Evolutionary conservation across 2,888 invertebrate species (phyloP).

Genomic region (Xestia rhomboidea): DNA sequence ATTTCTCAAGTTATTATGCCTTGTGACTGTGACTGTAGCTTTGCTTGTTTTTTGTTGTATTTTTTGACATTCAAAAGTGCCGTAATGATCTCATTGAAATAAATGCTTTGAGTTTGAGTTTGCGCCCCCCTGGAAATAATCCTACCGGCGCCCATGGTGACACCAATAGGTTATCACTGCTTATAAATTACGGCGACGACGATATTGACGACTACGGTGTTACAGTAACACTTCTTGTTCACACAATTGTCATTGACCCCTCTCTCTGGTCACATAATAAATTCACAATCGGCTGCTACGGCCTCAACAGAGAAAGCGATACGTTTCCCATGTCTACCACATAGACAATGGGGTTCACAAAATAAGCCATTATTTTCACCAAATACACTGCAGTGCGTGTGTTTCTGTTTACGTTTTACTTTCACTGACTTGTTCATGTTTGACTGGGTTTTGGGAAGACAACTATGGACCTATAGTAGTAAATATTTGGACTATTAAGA

Average conservation of each 20-base stretch:
- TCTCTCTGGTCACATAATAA: constrained; percentile 29
- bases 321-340: constrained; percentile 54
- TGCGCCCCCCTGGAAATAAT: too few species aligned
- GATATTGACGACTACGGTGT: not conserved
- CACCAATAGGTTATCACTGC: too few species aligned
- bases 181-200: too few species aligned
- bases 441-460: constrained; percentile 17
- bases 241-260: constrained; percentile 8
- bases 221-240: too few species aligned
- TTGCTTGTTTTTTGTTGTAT: too few species aligned
- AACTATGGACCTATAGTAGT: not conserved
- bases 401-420: constrained; percentile 38
- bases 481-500: constrained; percentile 6
- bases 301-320: constrained; percentile 55
- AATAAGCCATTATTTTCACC: constrained; percentile 63
- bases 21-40: too few species aligned
- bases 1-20: too few species aligned
- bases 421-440: constrained; percentile 51
- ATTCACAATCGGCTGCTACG: constrained; percentile 35
- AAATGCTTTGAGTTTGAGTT: too few species aligned
- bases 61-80: too few species aligned
- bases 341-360: constrained; percentile 59
- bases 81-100: too few species aligned
- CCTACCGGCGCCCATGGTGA: too few species aligned
- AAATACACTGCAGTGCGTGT: constrained; percentile 39